Percentiles rank a stretch among this genome's conserved stretches.
Evolutionary conservation across 53 echinoderm and acorn worm genomes (phyloP).

Genomic region (Echinometra lucunter): DNA sequence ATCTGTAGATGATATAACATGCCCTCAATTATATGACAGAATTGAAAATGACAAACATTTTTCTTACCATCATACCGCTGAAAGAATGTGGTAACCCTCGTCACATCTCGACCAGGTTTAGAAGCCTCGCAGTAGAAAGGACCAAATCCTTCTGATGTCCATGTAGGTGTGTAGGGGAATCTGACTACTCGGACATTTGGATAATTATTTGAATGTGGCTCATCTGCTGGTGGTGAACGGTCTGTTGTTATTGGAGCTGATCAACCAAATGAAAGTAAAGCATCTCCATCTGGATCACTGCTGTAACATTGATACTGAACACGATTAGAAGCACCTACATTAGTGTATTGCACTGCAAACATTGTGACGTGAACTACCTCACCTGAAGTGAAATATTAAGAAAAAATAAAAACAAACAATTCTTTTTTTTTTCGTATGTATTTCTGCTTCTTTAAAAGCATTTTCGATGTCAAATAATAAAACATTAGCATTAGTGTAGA

Average conservation of each 20-base stretch:
- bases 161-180: neutral
- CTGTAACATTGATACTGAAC: neutral
- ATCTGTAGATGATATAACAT: too few species aligned
- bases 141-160: neutral
- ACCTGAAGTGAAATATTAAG: too few species aligned
- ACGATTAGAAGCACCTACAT: neutral
- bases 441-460: too few species aligned
- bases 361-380: neutral
- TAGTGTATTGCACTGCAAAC: neutral
- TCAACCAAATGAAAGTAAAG: neutral
- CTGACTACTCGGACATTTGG: neutral
- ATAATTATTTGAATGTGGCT: neutral
- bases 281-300: neutral
- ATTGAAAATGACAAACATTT: too few species aligned
- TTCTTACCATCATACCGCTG: neutral
- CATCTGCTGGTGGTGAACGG: neutral
- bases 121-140: conserved; percentile 9
- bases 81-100: neutral
- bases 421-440: too few species aligned
- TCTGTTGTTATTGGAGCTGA: neutral
- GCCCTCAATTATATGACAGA: too few species aligned
- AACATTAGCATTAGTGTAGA: too few species aligned
- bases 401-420: too few species aligned
- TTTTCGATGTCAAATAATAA: too few species aligned
- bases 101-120: neutral